Conservation (phyloP, 2,113 vertebrate species). For the Pygoscelis adeliae region DNA sequence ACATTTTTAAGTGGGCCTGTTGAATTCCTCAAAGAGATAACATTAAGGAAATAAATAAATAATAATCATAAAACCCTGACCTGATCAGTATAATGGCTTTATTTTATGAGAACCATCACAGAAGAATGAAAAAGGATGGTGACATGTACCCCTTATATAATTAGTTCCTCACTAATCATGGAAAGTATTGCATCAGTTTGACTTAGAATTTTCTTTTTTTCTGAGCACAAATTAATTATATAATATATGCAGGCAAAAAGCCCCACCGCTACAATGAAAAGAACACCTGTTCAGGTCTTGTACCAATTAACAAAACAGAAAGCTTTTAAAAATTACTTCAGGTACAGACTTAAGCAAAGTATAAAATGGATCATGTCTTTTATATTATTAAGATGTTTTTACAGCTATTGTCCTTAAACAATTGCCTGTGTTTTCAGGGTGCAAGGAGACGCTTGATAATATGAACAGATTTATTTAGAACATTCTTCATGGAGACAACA, state of each 20-base stretch:
- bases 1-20: background rate
- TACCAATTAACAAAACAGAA: background rate
- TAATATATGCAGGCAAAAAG: background rate
- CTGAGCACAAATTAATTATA: constrained; percentile 9
- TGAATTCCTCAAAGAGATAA: background rate
- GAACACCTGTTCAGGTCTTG: background rate
- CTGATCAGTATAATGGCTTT: background rate
- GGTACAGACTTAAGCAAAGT: background rate
- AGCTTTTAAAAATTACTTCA: background rate
- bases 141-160: background rate
- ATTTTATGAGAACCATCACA: background rate
- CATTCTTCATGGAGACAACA: background rate
- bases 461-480: background rate
- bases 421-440: background rate
- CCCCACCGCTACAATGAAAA: background rate
- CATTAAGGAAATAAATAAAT: background rate
- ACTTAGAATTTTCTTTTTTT: background rate
- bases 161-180: background rate
- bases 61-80: background rate
- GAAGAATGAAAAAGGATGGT: background rate
- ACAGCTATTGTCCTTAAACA: background rate
- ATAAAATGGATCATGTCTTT: background rate
- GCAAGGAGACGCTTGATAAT: background rate
- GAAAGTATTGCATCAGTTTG: background rate
- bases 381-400: background rate